Conservation (phyloP, 1,140 invertebrate genomes). For the Zophobas morio region DNA sequence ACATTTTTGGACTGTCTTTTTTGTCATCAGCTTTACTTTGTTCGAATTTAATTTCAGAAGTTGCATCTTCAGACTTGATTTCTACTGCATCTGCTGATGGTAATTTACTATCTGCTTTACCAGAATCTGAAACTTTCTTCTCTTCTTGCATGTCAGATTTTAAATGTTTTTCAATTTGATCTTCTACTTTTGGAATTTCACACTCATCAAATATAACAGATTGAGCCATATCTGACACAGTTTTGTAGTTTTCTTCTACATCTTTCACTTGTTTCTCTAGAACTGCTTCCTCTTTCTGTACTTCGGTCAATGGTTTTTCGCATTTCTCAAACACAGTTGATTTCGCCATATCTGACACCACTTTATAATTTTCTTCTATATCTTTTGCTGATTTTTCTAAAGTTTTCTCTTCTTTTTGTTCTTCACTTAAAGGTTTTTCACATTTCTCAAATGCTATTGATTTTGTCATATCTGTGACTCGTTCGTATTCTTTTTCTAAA, state of each 20-base stretch:
- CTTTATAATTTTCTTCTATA: constrained; percentile 41
- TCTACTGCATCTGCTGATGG: background rate
- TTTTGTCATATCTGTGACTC: constrained; percentile 23
- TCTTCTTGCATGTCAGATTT: background rate
- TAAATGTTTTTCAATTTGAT: background rate
- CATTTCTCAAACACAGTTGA: constrained; percentile 26
- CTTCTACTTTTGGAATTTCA: background rate
- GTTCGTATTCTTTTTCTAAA: constrained; percentile 5
- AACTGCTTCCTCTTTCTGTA: background rate
- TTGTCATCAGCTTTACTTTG: background rate
- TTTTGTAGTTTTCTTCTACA: background rate
- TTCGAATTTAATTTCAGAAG: background rate
- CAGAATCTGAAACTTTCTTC: background rate
- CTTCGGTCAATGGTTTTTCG: background rate
- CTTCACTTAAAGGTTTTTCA: constrained; percentile 45
- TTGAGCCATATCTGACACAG: background rate
- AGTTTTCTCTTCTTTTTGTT: constrained; percentile 6
- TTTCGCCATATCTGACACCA: constrained; percentile 21
- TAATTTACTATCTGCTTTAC: background rate
- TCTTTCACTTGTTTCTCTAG: constrained; percentile 4
- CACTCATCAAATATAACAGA: too few species aligned
- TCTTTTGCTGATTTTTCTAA: constrained; percentile 53
- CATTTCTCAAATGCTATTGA: constrained; percentile 51
- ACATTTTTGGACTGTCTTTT: background rate
- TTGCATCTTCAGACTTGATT: background rate